Base-by-base conservation (phyloP, 1,140 invertebrate genomes). In the Cotesia typhae region DNA sequence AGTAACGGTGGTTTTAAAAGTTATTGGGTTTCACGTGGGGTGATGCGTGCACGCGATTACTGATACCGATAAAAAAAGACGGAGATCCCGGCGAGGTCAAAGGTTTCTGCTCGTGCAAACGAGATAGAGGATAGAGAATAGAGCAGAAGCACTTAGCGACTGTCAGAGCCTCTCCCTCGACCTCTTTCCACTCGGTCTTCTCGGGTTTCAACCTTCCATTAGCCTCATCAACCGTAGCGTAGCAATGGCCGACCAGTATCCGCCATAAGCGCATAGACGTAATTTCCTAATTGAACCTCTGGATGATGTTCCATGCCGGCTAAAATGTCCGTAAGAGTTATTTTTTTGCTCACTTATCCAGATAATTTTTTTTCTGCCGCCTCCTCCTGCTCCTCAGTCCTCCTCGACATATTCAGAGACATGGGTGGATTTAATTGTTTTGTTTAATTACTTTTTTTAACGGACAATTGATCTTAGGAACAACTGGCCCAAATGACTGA, bases 161-260 rank as follows among this genome's bases (percentile, higher is more conserved):
- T 82, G 83, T 84, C 83, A 84, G 81, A 75, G 79, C 79, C 78
- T 81, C 80, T 82, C 82, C 81, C 84, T 80, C 79, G 75, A 77
- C 79, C 79, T 79, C 78, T 70, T 80, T 76, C 70, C 55, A 51
- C 71, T 63, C 78, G 67, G 73, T 79, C 81, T 81, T 83, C 80
- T 86, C 84, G 69, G 77, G 79, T 87, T 87, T 81, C 84, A 83
- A 78, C 78, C 84, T 77, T 85, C 85, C 85, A 87, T 86, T 87
- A 87, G 85, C 83, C 78, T 85, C 84, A 86, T 86, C 83, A 84
- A 76, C 77, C 74, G 79, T 79, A 81, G 82, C 82, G 79, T 79
- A 81, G 83, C 82, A 81, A 85, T 85, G 82, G 85, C 83, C 77
- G 80, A 47, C 74, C 78, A 70, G 28, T 76, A 76, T 77, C 79